These are phyloP conservation scores for Aphelenchoides avenae DNA, from an alignment of 1,140 invertebrate species.

Conservation along the genomic window DNA sequence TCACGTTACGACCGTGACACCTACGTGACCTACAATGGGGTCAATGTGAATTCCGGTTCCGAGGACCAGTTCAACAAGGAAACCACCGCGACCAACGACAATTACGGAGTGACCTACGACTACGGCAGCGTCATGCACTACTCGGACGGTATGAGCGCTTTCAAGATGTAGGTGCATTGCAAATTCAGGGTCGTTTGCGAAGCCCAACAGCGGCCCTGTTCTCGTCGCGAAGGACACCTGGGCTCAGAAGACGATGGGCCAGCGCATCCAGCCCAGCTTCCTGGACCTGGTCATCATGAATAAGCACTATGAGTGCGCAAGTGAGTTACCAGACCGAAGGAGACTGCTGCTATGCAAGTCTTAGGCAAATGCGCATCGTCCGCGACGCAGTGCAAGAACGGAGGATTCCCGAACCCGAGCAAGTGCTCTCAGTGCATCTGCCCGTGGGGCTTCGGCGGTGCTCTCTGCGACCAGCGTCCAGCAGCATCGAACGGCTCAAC, in stretches of 20 bases:
- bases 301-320: constrained; percentile 20
- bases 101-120: constrained; percentile 6
- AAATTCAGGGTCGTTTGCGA: constrained; percentile 25
- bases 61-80: constrained; percentile 10
- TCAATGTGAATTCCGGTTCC: neutral
- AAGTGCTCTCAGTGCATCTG: constrained; percentile 19
- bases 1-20: constrained; percentile 5
- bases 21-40: neutral
- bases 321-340: no score
- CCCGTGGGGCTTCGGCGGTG: constrained; percentile 23
- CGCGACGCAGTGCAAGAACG: constrained; percentile 15
- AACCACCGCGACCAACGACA: neutral
- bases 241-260: constrained; percentile 30
- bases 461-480: neutral
- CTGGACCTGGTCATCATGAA: constrained; percentile 23
- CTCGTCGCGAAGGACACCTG: constrained; percentile 18
- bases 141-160: neutral
- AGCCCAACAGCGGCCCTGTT: constrained; percentile 5
- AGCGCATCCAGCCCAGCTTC: constrained; percentile 18
- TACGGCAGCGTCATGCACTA: constrained; percentile 24
- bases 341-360: no score
- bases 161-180: neutral
- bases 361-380: constrained; percentile 2
- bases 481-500: neutral
- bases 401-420: constrained; percentile 20